Percentiles rank a stretch among this genome's conserved stretches.
These are phyloP conservation scores for Lobophora halterata DNA, from an alignment of 2,888 invertebrate species.

Conservation along the genomic window DNA sequence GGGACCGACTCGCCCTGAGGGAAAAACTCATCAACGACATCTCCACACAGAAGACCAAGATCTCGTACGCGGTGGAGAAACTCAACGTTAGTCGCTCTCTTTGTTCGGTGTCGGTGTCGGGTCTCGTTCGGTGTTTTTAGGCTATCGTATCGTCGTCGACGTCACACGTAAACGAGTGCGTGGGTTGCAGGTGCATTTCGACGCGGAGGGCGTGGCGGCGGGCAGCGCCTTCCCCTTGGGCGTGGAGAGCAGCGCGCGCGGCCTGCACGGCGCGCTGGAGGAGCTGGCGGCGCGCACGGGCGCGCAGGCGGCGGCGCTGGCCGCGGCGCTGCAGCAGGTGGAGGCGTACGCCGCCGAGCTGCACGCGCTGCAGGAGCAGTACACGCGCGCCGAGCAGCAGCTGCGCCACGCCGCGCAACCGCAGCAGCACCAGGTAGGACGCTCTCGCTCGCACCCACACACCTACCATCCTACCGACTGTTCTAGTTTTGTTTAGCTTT, in stretches of 20 bases:
- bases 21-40: conserved; percentile 94
- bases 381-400: conserved; percentile 93
- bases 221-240: conserved; percentile 85
- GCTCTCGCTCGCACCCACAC: conserved; percentile 36
- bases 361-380: conserved; percentile 89
- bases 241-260: conserved; percentile 86
- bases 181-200: conserved; percentile 88
- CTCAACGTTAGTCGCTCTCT: conserved; percentile 84
- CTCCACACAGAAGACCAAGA: conserved; percentile 93
- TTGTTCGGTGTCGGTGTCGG: conserved; percentile 1
- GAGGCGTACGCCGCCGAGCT: conserved; percentile 94
- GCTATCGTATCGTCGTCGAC: conserved; percentile 1
- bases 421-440: conserved; percentile 94
- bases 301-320: conserved; percentile 84
- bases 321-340: conserved; percentile 89
- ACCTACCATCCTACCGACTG: too few species aligned
- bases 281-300: conserved; percentile 81
- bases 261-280: conserved; percentile 85
- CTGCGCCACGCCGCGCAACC: conserved; percentile 91
- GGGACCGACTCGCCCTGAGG: conserved; percentile 91
- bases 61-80: conserved; percentile 93
- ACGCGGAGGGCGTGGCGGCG: conserved; percentile 91
- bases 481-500: neutral
- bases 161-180: neutral
- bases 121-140: neutral